phyloP scores from a whole-genome alignment of 2,113 vertebrate genomes.

The Nibea albiflora region DNA sequence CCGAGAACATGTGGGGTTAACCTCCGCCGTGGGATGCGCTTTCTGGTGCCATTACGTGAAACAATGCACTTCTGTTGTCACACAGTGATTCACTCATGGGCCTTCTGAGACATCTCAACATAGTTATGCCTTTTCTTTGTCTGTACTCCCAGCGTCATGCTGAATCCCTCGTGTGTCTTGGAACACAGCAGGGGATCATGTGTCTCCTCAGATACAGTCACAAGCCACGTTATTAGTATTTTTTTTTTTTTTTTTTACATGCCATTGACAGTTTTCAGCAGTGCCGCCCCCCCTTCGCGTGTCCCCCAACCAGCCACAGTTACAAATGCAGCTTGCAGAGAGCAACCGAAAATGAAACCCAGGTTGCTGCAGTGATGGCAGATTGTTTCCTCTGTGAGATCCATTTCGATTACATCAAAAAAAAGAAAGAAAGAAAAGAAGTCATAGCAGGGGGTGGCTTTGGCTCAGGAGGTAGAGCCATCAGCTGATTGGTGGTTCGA shows the following conservation, averaged over 20 bases:
- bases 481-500: no score
- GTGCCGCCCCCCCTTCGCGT: not conserved
- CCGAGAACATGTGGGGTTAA: conserved; percentile 1
- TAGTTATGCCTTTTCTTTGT: not conserved
- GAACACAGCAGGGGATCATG: not conserved
- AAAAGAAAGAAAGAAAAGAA: no score
- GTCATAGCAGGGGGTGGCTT: no score
- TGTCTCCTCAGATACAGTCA: not conserved
- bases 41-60: not conserved
- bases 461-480: no score
- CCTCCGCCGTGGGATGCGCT: not conserved
- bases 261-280: not conserved
- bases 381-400: not conserved
- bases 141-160: not conserved
- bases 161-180: not conserved
- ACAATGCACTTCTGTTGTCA: not conserved
- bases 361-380: not conserved
- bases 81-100: not conserved
- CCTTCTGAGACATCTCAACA: not conserved
- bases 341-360: not conserved
- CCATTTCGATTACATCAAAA: no score
- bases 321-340: not conserved
- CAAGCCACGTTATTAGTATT: not conserved
- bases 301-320: not conserved
- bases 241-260: not conserved